Evolutionary conservation across 2,797 vertebrate genomes (phyloP).

Genomic region (Pogoniulus pusillus): DNA sequence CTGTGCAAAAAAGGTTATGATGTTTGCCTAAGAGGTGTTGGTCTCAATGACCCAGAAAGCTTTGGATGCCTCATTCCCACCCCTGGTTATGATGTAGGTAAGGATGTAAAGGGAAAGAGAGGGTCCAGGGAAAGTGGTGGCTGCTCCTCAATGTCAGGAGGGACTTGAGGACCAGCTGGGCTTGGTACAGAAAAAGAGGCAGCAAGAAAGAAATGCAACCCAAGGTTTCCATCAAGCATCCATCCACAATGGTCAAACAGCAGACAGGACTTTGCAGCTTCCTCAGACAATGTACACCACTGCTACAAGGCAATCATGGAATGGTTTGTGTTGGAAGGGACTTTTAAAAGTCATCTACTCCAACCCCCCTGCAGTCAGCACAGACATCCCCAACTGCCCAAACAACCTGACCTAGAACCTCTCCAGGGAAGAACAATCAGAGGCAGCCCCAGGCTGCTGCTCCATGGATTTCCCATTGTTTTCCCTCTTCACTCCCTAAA

Average conservation of each 20-base stretch:
- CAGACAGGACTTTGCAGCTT: not conserved
- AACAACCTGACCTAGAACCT: too few species aligned
- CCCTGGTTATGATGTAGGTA: accelerated
- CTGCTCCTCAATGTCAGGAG: not conserved
- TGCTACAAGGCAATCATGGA: not conserved
- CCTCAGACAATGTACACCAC: not conserved
- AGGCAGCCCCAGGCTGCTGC: not conserved
- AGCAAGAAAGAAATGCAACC: not conserved
- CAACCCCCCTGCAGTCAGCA: too few species aligned
- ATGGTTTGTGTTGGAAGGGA: too few species aligned
- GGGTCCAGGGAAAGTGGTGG: not conserved
- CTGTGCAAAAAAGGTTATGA: accelerated
- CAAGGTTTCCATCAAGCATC: not conserved
- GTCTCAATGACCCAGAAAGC: not conserved
- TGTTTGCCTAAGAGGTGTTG: not conserved
- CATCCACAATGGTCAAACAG: not conserved
- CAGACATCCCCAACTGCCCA: too few species aligned
- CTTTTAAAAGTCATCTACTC: too few species aligned
- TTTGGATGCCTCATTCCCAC: not conserved
- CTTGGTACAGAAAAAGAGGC: not conserved
- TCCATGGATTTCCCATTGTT: not conserved
- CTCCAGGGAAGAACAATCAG: not conserved
- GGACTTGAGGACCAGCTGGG: not conserved
- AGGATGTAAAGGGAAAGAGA: not conserved
- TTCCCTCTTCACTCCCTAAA: not conserved